A percentile compares a stretch with the other conserved stretches of the same genome.
These are phyloP conservation scores for Scaptomyza montana DNA, from an alignment of 1,140 invertebrate species.

Conservation along the genomic window DNA sequence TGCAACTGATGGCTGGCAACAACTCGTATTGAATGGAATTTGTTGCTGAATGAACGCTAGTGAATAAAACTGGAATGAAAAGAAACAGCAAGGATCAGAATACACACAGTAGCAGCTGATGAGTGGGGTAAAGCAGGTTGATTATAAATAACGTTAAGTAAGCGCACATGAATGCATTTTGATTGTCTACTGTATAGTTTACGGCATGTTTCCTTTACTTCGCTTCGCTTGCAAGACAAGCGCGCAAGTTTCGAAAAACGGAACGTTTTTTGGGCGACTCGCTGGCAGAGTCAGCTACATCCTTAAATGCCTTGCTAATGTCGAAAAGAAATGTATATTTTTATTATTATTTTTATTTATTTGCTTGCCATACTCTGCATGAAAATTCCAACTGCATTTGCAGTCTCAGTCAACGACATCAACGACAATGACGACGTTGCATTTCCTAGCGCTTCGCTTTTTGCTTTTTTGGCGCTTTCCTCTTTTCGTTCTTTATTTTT, in stretches of 20 bases:
- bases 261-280: constrained; percentile 13
- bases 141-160: constrained; percentile 80
- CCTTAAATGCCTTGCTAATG: constrained; percentile 77
- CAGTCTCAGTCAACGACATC: constrained; percentile 20
- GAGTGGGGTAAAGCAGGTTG: constrained; percentile 25
- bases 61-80: constrained; percentile 35
- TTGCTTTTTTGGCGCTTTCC: constrained; percentile 14
- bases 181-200: constrained; percentile 74
- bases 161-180: constrained; percentile 81
- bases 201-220: constrained; percentile 68
- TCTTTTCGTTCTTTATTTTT: constrained; percentile 24
- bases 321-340: constrained; percentile 67
- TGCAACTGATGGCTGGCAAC: constrained; percentile 52
- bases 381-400: constrained; percentile 56
- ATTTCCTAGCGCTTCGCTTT: constrained; percentile 68
- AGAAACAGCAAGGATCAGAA: constrained; percentile 1
- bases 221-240: constrained; percentile 47
- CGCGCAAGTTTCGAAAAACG: constrained; percentile 24
- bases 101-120: neutral
- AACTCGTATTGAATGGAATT: constrained; percentile 72
- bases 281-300: constrained; percentile 45
- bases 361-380: constrained; percentile 66
- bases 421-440: constrained; percentile 60
- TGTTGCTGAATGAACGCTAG: constrained; percentile 54
- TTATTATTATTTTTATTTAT: constrained; percentile 65